A percentile compares a stretch with the other conserved stretches of the same genome.
These are phyloP conservation scores for Ophiodon elongatus DNA, from an alignment of 2,113 vertebrate genomes.

Conservation along the genomic window DNA sequence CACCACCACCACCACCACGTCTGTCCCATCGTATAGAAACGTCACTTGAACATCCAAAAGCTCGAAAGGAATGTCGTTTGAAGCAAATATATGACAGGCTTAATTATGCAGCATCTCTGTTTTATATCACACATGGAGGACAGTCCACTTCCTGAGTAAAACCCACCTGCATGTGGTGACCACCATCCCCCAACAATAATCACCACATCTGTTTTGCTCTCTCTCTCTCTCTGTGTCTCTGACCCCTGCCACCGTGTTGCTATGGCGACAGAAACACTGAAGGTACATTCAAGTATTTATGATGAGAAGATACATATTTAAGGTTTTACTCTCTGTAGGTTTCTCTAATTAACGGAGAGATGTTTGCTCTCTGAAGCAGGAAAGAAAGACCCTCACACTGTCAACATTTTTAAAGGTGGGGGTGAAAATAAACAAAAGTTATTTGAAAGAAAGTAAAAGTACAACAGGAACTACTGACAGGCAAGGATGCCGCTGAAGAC, in stretches of 20 bases:
- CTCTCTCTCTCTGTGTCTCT: constrained; percentile 3
- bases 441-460: constrained; percentile 43
- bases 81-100: constrained; percentile 28
- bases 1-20: not conserved
- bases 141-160: constrained; percentile 17
- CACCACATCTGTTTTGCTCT: not conserved
- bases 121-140: constrained; percentile 28
- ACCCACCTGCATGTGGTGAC: not conserved
- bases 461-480: constrained; percentile 71
- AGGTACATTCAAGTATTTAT: constrained; percentile 93
- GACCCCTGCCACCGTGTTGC: constrained; percentile 24
- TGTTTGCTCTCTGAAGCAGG: constrained; percentile 28
- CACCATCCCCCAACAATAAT: constrained; percentile 5
- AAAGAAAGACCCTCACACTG: constrained; percentile 16
- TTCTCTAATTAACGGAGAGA: constrained; percentile 41
- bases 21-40: constrained; percentile 34
- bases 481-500: constrained; percentile 64
- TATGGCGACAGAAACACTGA: constrained; percentile 77
- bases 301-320: constrained; percentile 85
- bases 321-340: constrained; percentile 66
- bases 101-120: constrained; percentile 16
- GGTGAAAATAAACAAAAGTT: constrained; percentile 18
- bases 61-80: constrained; percentile 26
- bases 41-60: constrained; percentile 41
- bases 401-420: constrained; percentile 5